Percentiles rank a stretch among this genome's conserved stretches.
Evolutionary conservation across 2,797 vertebrate genomes (phyloP).

Genomic region (Florisuga fusca): DNA sequence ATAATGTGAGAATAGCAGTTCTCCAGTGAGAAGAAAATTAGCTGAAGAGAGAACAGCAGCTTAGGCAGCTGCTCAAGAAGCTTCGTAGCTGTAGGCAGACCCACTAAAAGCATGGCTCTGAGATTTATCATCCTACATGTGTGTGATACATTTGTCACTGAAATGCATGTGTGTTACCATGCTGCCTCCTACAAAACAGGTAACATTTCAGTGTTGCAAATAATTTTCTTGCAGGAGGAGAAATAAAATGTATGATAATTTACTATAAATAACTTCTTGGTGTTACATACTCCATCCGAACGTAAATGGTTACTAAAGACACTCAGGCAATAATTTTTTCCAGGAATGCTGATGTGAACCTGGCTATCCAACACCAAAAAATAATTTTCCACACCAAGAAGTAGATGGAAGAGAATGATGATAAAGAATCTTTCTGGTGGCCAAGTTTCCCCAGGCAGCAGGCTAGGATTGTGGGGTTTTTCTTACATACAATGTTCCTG

Average conservation of each 20-base stretch:
- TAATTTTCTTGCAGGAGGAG: not conserved
- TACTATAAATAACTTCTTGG: not conserved
- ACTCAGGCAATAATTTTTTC: not conserved
- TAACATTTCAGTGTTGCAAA: not conserved
- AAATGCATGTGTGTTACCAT: not conserved
- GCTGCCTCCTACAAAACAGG: not conserved
- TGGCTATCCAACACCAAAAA: not conserved
- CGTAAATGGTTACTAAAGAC: not conserved
- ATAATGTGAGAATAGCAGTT: not conserved
- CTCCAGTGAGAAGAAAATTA: not conserved
- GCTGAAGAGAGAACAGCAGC: not conserved
- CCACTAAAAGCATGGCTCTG: not conserved
- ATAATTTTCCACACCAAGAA: not conserved
- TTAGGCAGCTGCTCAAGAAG: not conserved
- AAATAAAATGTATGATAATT: not conserved
- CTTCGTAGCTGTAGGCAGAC: not conserved
- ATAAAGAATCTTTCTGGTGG: not conserved
- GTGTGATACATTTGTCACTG: not conserved
- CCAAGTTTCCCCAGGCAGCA: not conserved
- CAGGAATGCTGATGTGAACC: not conserved
- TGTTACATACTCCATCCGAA: not conserved
- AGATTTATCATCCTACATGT: not conserved
- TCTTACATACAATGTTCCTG: not conserved
- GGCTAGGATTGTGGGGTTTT: fast-evolving
- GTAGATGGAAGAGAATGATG: not conserved